Percentiles rank a stretch among this genome's conserved stretches.
These are phyloP conservation scores for Carduelis carduelis DNA, from an alignment of 2,797 vertebrate genomes.

Conservation along the genomic window DNA sequence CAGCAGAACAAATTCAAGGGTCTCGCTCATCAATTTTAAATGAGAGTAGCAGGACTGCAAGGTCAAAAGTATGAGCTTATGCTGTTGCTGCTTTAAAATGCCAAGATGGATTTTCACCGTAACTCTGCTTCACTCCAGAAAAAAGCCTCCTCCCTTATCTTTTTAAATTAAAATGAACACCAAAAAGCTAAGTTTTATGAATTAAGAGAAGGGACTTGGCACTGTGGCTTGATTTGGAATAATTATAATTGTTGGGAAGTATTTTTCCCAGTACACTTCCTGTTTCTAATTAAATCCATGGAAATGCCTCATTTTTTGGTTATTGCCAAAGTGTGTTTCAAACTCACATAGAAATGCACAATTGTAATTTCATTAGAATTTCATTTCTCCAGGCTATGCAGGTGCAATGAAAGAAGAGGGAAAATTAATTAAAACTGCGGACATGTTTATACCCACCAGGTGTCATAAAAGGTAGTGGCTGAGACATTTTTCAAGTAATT, in stretches of 20 bases:
- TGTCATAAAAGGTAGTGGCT: conserved; percentile 76
- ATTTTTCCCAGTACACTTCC: conserved; percentile 43
- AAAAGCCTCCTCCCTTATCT: neutral
- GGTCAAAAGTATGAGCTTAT: conserved; percentile 1
- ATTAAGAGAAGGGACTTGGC: conserved; percentile 42
- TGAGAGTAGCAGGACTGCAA: conserved; percentile 1
- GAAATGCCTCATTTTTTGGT: conserved; percentile 63
- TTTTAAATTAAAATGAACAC: conserved; percentile 20
- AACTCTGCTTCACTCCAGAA: neutral
- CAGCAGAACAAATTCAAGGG: conserved; percentile 25
- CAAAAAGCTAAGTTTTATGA: neutral
- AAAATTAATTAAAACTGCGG: conserved; percentile 81
- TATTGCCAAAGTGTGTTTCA: conserved; percentile 59
- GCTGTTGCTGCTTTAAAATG: neutral
- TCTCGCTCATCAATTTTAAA: conserved; percentile 43
- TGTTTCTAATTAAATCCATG: conserved; percentile 30
- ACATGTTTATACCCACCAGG: conserved; percentile 76
- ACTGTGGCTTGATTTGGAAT: conserved; percentile 55
- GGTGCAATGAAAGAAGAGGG: conserved; percentile 73
- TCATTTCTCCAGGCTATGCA: conserved; percentile 72
- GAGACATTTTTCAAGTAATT: conserved; percentile 81
- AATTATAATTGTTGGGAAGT: conserved; percentile 43
- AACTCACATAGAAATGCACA: conserved; percentile 57
- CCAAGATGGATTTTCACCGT: neutral
- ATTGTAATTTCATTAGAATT: conserved; percentile 73